phyloP scores from a whole-genome alignment of 2,888 invertebrate species.

The Deroplatys truncata region DNA sequence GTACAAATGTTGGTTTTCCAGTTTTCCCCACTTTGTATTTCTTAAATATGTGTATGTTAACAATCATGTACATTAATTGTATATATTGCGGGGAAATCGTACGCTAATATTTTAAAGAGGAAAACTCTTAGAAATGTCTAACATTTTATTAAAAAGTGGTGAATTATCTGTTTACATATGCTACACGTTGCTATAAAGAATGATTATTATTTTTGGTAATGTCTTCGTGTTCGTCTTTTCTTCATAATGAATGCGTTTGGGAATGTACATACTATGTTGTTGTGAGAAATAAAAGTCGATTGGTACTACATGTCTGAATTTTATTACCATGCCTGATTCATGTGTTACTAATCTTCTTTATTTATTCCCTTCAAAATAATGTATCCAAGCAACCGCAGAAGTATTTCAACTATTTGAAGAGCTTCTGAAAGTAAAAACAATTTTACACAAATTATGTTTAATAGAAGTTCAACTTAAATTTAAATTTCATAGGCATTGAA shows the following conservation, averaged over 20 bases:
- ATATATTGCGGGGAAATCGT: conserved; percentile 3
- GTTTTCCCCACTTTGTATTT: background rate
- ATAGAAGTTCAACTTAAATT: too few relatives aligned
- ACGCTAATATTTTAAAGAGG: conserved; percentile 8
- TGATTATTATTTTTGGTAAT: background rate
- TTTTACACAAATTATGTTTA: too few relatives aligned
- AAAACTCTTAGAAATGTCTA: background rate
- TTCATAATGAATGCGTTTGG: background rate
- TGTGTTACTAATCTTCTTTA: too few relatives aligned
- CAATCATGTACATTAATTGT: background rate
- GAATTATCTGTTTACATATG: background rate
- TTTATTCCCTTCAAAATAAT: too few relatives aligned
- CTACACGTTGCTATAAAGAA: background rate
- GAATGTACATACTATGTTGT: background rate
- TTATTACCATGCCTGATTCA: too few relatives aligned
- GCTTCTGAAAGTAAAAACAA: too few relatives aligned
- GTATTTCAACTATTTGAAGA: background rate
- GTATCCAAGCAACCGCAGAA: background rate
- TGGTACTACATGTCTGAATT: background rate
- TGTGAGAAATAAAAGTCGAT: background rate
- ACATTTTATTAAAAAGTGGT: background rate
- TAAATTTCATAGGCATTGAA: too few relatives aligned
- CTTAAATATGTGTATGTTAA: background rate
- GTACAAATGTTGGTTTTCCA: background rate
- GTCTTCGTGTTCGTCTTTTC: background rate